A percentile compares a stretch with the other conserved stretches of the same genome.
These are phyloP conservation scores for Pontoporia blainvillei DNA, from an alignment of 2,113 vertebrate genomes.

Conservation along the genomic window DNA sequence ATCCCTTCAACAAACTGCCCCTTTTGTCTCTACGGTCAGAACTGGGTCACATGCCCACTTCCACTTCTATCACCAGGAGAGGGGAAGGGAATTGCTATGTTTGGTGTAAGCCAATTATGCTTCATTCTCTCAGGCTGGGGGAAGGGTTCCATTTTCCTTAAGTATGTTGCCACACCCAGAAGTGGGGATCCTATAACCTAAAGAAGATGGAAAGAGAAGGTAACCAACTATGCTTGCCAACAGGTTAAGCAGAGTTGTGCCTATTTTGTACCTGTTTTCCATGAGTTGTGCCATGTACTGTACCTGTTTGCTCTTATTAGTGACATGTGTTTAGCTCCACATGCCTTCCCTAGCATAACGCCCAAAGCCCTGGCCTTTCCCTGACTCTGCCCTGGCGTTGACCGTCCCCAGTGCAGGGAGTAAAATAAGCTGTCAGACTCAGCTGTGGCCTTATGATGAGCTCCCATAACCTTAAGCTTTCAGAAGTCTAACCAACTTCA, in stretches of 20 bases:
- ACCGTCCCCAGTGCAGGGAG: neutral
- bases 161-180: neutral
- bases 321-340: neutral
- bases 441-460: neutral
- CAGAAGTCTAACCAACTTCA: neutral
- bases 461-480: neutral
- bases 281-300: no score
- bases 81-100: neutral
- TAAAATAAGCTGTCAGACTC: neutral
- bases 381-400: neutral
- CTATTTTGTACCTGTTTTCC: no score
- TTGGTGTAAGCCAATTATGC: neutral
- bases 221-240: neutral
- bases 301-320: neutral
- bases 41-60: neutral
- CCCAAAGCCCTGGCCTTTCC: neutral
- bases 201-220: neutral
- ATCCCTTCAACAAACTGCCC: neutral
- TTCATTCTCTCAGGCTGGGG: neutral
- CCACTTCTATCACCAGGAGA: neutral
- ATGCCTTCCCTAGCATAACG: neutral
- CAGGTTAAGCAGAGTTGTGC: neutral
- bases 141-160: neutral
- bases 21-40: neutral
- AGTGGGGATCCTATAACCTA: neutral